Conservation (phyloP, 2,888 invertebrate genomes). For the Penaeus monodon region DNA sequence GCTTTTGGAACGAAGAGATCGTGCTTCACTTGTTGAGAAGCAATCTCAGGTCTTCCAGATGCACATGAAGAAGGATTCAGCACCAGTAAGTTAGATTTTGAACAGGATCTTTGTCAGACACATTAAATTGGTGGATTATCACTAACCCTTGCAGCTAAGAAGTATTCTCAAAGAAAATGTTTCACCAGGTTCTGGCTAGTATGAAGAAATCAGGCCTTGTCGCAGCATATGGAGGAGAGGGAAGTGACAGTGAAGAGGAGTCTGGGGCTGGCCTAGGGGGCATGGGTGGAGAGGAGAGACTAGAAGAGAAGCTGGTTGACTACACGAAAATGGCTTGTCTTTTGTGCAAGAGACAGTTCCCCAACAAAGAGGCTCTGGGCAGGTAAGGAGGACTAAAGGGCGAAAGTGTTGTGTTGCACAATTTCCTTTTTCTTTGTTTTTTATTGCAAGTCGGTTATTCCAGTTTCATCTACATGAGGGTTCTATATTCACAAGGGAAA, state of each 20-base stretch:
- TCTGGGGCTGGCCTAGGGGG: slow-evolving; percentile 69
- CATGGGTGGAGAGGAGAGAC: slow-evolving; percentile 68
- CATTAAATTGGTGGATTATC: background rate
- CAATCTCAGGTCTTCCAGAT: slow-evolving; percentile 62
- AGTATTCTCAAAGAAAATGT: background rate
- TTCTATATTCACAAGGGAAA: background rate
- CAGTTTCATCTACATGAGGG: too few species aligned
- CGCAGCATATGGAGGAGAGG: slow-evolving; percentile 84
- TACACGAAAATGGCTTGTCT: slow-evolving; percentile 85
- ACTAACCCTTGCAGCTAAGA: background rate
- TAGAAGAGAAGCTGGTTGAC: slow-evolving; percentile 79
- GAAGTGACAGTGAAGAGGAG: slow-evolving; percentile 80
- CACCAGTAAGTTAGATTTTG: slow-evolving; percentile 34
- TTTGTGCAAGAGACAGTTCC: slow-evolving; percentile 94
- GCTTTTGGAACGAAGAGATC: slow-evolving; percentile 80
- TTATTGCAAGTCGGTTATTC: too few species aligned
- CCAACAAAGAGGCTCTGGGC: slow-evolving; percentile 86
- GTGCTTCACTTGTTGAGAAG: slow-evolving; percentile 46
- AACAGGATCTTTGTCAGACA: background rate
- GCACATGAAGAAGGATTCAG: slow-evolving; percentile 64
- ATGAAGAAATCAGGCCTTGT: slow-evolving; percentile 74
- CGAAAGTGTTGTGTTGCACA: too few species aligned
- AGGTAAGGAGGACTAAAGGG: slow-evolving; percentile 69
- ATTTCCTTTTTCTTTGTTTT: too few species aligned
- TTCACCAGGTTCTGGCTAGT: slow-evolving; percentile 45